phyloP scores from a whole-genome alignment of 2,113 vertebrate genomes.

The Numida meleagris region DNA sequence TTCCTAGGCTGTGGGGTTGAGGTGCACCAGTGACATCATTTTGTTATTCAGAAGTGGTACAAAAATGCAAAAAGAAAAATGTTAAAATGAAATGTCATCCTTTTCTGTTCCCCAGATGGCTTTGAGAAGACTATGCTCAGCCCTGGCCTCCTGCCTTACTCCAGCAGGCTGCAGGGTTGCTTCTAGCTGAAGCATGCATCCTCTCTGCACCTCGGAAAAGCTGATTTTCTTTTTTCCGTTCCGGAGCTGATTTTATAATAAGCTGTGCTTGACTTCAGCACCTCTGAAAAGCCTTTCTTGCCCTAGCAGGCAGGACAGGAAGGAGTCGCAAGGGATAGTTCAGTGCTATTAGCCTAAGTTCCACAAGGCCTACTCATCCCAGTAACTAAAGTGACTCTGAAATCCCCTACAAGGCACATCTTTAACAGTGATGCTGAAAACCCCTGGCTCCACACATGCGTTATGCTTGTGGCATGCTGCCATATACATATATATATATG shows the following conservation, averaged over 20 bases:
- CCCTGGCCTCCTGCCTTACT: not conserved
- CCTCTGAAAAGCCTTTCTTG: not conserved
- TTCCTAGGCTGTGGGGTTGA: not conserved
- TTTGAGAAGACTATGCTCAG: not conserved
- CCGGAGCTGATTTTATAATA: not conserved
- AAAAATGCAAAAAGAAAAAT: not conserved
- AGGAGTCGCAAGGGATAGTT: not conserved
- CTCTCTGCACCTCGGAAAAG: not conserved
- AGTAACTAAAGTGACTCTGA: not conserved
- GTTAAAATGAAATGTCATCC: not conserved
- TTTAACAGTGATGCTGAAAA: not conserved
- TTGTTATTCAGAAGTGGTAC: not conserved
- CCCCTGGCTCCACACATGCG: not conserved
- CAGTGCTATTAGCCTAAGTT: not conserved
- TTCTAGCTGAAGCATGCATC: not conserved
- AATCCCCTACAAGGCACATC: not conserved
- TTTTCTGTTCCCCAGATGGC: not conserved
- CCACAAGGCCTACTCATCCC: not conserved
- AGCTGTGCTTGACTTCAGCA: not conserved
- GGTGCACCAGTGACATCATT: not conserved
- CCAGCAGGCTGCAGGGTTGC: not conserved
- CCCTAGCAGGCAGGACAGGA: not conserved
- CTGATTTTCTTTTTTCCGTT: not conserved
- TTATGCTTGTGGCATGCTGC: not conserved
- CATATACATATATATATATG: no score